These are phyloP conservation scores for Mormyrus iriodes DNA, from an alignment of 2,113 vertebrate species.

Conservation along the genomic window DNA sequence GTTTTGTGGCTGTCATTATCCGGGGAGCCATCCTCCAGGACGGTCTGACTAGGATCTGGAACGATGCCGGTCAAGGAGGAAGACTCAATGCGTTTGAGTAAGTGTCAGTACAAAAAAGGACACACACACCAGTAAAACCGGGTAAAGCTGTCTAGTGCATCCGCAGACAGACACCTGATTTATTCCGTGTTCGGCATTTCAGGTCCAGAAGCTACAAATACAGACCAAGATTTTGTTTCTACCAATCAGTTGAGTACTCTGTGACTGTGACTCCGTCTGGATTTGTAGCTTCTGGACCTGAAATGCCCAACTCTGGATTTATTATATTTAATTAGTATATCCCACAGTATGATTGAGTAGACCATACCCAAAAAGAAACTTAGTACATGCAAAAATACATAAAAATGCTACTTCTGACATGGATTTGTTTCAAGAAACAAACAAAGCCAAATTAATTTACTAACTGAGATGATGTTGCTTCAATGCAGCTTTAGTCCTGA, in stretches of 20 bases:
- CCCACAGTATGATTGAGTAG: not conserved
- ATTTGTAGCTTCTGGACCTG: too few species aligned
- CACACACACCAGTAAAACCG: not conserved
- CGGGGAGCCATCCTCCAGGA: slow-evolving; percentile 58
- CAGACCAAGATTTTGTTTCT: too few species aligned
- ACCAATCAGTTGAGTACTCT: too few species aligned
- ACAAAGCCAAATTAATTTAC: not conserved
- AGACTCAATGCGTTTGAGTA: slow-evolving; percentile 62
- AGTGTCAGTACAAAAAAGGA: slow-evolving; percentile 13
- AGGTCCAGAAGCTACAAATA: too few species aligned
- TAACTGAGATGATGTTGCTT: slow-evolving; percentile 7
- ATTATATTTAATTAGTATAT: too few species aligned
- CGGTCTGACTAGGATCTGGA: slow-evolving; percentile 57
- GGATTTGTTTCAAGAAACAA: not conserved
- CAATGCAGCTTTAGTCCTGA: slow-evolving; percentile 61
- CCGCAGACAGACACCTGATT: too few species aligned
- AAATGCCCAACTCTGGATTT: too few species aligned
- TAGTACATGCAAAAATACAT: not conserved
- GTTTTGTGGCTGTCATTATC: slow-evolving; percentile 65
- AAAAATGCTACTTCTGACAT: not conserved
- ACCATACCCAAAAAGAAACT: not conserved
- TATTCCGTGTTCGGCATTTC: too few species aligned
- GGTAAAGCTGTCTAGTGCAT: not conserved
- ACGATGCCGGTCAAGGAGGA: slow-evolving; percentile 54
- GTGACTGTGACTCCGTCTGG: too few species aligned